Percentiles rank a stretch among this genome's conserved stretches.
Evolutionary conservation across 2,888 invertebrate species (phyloP).

Genomic region (Drosophila mimetica): DNA sequence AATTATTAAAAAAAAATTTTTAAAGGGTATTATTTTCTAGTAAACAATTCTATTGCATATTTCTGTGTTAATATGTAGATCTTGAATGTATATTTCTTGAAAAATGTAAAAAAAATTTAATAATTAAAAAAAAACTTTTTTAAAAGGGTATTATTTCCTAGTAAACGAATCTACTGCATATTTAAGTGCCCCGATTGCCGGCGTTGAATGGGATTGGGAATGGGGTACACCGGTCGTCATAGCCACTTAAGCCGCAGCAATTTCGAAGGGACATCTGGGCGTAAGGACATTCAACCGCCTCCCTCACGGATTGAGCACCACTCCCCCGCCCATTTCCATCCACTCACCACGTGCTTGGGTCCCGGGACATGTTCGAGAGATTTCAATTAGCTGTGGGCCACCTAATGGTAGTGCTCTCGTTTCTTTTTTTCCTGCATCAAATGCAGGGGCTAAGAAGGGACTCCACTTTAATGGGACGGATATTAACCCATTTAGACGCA

Average conservation of each 20-base stretch:
- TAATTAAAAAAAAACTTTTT: no score
- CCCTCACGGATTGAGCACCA: constrained; percentile 10
- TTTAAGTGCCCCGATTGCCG: not conserved
- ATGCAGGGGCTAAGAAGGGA: not conserved
- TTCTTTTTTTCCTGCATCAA: constrained; percentile 1
- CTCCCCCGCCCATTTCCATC: constrained; percentile 16
- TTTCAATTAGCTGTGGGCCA: constrained; percentile 37
- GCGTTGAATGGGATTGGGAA: not conserved
- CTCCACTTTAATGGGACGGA: constrained; percentile 21
- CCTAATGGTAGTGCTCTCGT: constrained; percentile 32
- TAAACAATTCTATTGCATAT: no score
- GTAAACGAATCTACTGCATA: not conserved
- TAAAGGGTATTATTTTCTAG: no score
- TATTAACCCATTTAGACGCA: constrained; percentile 25
- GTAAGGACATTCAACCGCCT: constrained; percentile 34
- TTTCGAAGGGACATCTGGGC: constrained; percentile 28
- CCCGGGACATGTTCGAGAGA: constrained; percentile 40
- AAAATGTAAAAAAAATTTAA: no score
- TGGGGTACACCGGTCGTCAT: constrained; percentile 30
- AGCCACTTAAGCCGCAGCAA: constrained; percentile 37
- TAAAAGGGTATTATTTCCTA: not conserved
- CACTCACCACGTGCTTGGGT: constrained; percentile 29
- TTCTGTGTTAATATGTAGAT: no score
- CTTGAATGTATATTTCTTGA: no score
- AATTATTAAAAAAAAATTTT: no score